phyloP scores from a whole-genome alignment of 1,140 invertebrate species.

The Orius insidiosus region DNA sequence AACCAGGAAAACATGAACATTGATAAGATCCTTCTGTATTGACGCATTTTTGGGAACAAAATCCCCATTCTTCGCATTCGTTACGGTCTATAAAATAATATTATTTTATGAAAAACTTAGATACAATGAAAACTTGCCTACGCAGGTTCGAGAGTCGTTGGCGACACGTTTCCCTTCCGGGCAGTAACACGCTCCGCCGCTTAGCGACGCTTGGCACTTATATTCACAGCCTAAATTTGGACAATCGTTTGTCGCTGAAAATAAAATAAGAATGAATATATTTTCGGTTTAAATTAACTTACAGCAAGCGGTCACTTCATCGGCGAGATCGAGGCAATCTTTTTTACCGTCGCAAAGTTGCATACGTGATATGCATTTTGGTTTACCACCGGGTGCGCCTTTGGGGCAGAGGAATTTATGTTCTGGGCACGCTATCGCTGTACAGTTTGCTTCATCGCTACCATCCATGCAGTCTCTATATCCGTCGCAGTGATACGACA shows the following conservation, averaged over 20 bases:
- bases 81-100: slow-evolving; percentile 49
- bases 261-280: slow-evolving; percentile 10
- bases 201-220: slow-evolving; percentile 73
- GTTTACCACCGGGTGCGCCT: slow-evolving; percentile 43
- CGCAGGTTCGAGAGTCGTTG: slow-evolving; percentile 68
- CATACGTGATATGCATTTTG: slow-evolving; percentile 71
- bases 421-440: slow-evolving; percentile 70
- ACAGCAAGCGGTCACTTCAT: slow-evolving; percentile 80
- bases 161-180: slow-evolving; percentile 54
- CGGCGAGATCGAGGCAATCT: slow-evolving; percentile 79
- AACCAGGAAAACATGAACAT: slow-evolving; percentile 71
- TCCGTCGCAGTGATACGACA: slow-evolving; percentile 63
- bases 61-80: slow-evolving; percentile 89
- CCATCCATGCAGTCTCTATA: slow-evolving; percentile 72
- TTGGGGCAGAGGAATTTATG: slow-evolving; percentile 82
- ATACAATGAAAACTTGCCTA: slow-evolving; percentile 34
- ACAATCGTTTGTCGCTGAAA: slow-evolving; percentile 55
- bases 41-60: slow-evolving; percentile 83
- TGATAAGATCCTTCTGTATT: slow-evolving; percentile 68
- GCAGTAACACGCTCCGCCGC: slow-evolving; percentile 79
- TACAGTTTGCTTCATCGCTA: slow-evolving; percentile 80
- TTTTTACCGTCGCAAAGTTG: slow-evolving; percentile 77
- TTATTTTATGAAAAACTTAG: neutral
- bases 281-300: slow-evolving; percentile 29
- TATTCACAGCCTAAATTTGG: slow-evolving; percentile 68